These are phyloP conservation scores for Athalia circularis DNA, from an alignment of 2,888 invertebrate species.

Conservation along the genomic window DNA sequence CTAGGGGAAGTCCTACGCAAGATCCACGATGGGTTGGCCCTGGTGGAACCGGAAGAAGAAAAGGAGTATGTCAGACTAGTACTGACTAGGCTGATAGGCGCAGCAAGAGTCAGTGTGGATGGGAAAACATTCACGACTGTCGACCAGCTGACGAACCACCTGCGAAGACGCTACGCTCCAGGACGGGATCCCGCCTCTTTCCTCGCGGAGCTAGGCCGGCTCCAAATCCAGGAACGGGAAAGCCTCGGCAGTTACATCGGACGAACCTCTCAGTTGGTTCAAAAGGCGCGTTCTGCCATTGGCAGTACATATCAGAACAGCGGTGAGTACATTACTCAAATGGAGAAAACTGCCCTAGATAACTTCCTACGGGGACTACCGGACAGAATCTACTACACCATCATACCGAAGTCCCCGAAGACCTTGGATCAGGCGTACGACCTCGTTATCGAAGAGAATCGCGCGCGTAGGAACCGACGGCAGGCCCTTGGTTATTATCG, in stretches of 20 bases:
- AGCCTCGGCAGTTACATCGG: neutral
- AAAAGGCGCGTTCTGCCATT: too few relatives aligned
- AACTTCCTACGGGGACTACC: conserved; percentile 10
- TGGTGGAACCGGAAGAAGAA: too few relatives aligned
- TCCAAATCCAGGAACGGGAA: neutral
- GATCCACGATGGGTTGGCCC: too few relatives aligned
- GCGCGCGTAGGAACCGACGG: neutral
- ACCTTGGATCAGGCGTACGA: neutral
- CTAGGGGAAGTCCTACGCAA: too few relatives aligned
- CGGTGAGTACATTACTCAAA: too few relatives aligned
- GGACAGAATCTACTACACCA: neutral
- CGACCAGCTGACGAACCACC: too few relatives aligned
- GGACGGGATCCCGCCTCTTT: neutral
- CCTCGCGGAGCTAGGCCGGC: neutral
- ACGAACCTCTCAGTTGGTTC: neutral
- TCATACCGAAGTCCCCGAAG: neutral
- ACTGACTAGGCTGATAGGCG: too few relatives aligned
- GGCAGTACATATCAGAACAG: too few relatives aligned
- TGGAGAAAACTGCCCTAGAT: neutral
- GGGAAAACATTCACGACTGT: too few relatives aligned
- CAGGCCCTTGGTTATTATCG: neutral
- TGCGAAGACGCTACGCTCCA: neutral
- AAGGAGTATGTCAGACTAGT: too few relatives aligned
- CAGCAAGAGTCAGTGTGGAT: too few relatives aligned
- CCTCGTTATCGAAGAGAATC: neutral